phyloP scores from a whole-genome alignment of 1,140 invertebrate genomes.

The Eciton burchellii region DNA sequence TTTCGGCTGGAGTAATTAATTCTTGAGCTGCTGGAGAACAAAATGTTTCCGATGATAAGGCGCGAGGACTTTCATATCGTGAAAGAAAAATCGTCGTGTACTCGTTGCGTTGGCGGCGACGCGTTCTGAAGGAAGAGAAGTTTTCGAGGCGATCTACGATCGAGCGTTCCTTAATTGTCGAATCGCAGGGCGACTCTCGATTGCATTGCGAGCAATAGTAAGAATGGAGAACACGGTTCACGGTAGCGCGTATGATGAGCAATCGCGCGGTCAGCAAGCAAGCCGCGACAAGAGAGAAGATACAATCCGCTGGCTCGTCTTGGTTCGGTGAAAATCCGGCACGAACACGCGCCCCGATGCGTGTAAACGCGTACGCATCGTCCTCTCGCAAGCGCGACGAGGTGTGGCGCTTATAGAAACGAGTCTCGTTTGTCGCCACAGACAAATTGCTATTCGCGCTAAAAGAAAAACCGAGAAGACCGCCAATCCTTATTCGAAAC shows the following conservation, averaged over 20 bases:
- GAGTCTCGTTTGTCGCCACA: background rate
- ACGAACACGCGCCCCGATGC: too few species aligned
- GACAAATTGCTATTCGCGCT: background rate
- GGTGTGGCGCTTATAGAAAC: background rate
- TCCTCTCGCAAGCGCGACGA: background rate
- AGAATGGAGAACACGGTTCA: conserved; percentile 28
- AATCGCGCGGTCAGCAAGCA: too few species aligned
- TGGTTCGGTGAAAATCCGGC: too few species aligned
- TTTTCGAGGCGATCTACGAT: background rate
- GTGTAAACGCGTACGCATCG: too few species aligned
- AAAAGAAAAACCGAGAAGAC: too few species aligned
- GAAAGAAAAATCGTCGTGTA: background rate
- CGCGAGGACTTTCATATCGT: background rate
- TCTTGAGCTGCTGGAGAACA: too few species aligned
- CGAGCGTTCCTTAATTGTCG: conserved; percentile 34
- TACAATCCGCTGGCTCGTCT: too few species aligned
- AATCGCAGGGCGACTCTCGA: conserved; percentile 15
- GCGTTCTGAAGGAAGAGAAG: background rate
- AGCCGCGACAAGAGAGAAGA: too few species aligned
- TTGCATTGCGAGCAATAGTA: background rate
- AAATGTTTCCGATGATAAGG: too few species aligned
- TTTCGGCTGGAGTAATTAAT: too few species aligned
- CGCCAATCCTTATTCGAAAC: background rate
- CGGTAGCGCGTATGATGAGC: too few species aligned
- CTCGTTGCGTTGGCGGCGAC: background rate